Evolutionary conservation across 2,888 invertebrate species (phyloP).

Genomic region (Phalangium opilio): DNA sequence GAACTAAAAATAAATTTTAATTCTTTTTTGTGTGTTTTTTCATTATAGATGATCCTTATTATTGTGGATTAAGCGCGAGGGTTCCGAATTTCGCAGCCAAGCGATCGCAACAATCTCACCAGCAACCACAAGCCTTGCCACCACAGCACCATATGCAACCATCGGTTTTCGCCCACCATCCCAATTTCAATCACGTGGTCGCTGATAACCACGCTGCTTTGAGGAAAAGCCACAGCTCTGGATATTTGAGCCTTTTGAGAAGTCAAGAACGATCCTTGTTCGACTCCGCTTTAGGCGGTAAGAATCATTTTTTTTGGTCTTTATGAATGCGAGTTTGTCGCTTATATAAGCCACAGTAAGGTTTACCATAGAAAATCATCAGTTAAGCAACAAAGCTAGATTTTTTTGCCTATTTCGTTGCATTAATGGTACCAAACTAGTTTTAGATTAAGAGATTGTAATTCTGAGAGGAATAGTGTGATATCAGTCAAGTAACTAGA

Average conservation of each 20-base stretch:
- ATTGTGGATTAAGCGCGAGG: constrained; percentile 77
- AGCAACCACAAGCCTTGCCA: constrained; percentile 3
- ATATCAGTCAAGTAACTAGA: too few species aligned
- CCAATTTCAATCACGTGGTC: background rate
- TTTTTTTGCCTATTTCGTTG: too few species aligned
- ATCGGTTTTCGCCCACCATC: background rate
- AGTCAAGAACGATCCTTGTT: constrained; percentile 6
- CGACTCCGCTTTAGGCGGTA: constrained; percentile 5
- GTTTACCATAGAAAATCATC: too few species aligned
- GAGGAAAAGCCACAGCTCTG: constrained; percentile 13
- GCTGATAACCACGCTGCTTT: background rate
- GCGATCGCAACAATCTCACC: constrained; percentile 2
- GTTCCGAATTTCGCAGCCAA: constrained; percentile 78
- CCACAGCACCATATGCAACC: background rate
- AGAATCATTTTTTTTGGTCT: too few species aligned
- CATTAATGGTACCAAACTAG: too few species aligned
- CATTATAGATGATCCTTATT: constrained; percentile 77
- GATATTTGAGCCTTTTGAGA: constrained; percentile 14
- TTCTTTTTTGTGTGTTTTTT: background rate
- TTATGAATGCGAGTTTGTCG: too few species aligned
- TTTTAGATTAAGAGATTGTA: too few species aligned
- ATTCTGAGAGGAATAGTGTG: too few species aligned
- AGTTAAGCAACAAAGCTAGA: too few species aligned
- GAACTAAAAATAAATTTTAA: background rate
- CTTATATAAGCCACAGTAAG: too few species aligned